Evolutionary conservation across 2,797 vertebrate genomes (phyloP), one percentile per base, ranked within the genome.

Genomic region (Pelobates cultripes): DNA sequence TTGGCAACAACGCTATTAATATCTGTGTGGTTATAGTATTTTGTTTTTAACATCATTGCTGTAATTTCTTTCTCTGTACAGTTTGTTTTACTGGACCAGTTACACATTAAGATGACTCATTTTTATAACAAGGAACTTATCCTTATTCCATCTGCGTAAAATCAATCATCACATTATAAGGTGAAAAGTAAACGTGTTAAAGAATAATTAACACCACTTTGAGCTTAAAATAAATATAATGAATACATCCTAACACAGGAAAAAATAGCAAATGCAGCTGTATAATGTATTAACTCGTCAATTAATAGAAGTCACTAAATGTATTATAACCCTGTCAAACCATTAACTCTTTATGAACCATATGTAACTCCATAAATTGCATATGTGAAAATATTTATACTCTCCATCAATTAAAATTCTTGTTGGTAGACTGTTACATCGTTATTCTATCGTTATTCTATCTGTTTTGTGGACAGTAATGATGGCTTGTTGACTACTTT

Each of bases 141-240:
- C 14, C 28, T 64, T 64, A 14, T 41, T 10, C 61, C 61, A 28
- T 40, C n/a, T 64, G 61, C 28, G 3, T 40, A 64, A 74, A 69
- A 69, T 47, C 40, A 69, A 66, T 47, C 68, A 69, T 42, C 66
- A 12, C 66, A n/a, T 63, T 13, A 17, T 41, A 28, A 51, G 44
- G 70, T 72, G 43, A 63, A 43, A 28, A 43, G 14, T 60, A 75
- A 41, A 80, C 12, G 66, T 75, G 79, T 70, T 51, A 28, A 15
- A 42, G 43, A 44, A 14, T 70, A 63, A 81, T 81, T 70, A 81
- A 43, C 66, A 43, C 53, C 71, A 67, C 40, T 7, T 28, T 73
- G 41, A 43, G 61, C 61, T 40, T 3, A 64, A 64, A 64, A 64
- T 64, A 64, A 64, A 64, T 40, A 7, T 40, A 40, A 17, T 64